Evolutionary conservation across 2,113 vertebrate species (phyloP).

Genomic region (Odontophorus gujanensis): DNA sequence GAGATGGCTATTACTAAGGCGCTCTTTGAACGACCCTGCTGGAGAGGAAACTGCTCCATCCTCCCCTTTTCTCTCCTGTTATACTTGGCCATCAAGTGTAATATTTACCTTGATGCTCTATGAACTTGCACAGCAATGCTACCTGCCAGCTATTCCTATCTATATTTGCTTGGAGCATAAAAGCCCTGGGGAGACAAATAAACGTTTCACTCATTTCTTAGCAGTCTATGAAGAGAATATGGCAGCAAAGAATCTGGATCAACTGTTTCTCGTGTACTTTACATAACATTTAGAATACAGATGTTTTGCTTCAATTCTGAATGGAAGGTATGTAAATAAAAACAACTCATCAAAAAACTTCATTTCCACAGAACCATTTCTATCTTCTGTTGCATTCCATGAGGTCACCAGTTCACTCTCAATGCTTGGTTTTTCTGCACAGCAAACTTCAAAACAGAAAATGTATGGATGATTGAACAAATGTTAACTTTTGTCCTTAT

Average conservation of each 20-base stretch:
- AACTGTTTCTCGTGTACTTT: neutral
- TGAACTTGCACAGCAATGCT: neutral
- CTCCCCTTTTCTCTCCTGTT: neutral
- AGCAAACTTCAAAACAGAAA: neutral
- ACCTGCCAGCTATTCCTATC: accelerated
- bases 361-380: neutral
- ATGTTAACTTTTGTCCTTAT: neutral
- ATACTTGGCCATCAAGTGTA: neutral
- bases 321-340: neutral
- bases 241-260: no score
- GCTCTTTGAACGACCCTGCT: neutral
- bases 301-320: neutral
- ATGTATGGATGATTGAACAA: neutral
- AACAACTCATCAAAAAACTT: neutral
- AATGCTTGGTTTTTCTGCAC: neutral
- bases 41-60: neutral
- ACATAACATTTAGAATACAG: neutral
- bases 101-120: neutral
- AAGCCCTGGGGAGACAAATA: neutral
- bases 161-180: neutral
- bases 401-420: neutral
- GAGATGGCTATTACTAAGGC: neutral
- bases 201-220: neutral
- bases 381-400: neutral
- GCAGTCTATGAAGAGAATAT: neutral